Percentiles rank a stretch among this genome's conserved stretches.
Evolutionary conservation across 2,113 vertebrate species (phyloP).

Genomic region (Ia io): DNA sequence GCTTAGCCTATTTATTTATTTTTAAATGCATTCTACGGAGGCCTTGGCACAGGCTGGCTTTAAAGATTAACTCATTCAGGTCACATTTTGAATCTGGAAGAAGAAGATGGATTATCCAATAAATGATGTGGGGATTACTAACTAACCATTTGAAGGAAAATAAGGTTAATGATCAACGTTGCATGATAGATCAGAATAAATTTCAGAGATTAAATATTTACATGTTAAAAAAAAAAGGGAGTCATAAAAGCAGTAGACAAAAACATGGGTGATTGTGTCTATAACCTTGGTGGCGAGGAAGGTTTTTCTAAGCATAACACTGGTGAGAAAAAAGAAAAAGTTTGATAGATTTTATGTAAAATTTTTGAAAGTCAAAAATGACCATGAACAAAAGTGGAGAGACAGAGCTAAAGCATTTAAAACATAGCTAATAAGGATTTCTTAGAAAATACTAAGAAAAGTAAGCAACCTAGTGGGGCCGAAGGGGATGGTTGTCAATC

Average conservation of each 20-base stretch:
- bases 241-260: slow-evolving; percentile 11
- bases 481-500: fast-evolving
- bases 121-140: slow-evolving; percentile 2
- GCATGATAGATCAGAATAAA: slow-evolving; percentile 31
- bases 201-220: slow-evolving; percentile 72
- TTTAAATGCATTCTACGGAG: background rate
- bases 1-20: background rate
- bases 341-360: background rate
- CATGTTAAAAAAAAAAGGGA: background rate
- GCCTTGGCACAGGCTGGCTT: background rate
- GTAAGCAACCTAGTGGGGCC: background rate
- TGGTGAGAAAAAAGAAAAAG: background rate
- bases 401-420: background rate
- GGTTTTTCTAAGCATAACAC: background rate
- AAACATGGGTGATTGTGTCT: slow-evolving; percentile 17
- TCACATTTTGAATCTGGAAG: background rate
- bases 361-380: background rate
- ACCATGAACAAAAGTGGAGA: background rate
- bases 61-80: background rate
- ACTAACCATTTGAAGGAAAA: slow-evolving; percentile 52
- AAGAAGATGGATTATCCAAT: background rate
- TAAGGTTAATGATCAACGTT: slow-evolving; percentile 58
- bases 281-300: background rate
- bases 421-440: background rate
- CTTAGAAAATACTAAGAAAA: background rate